These are phyloP conservation scores for Okapia johnstoni DNA, from an alignment of 2,113 vertebrate genomes.

Conservation along the genomic window DNA sequence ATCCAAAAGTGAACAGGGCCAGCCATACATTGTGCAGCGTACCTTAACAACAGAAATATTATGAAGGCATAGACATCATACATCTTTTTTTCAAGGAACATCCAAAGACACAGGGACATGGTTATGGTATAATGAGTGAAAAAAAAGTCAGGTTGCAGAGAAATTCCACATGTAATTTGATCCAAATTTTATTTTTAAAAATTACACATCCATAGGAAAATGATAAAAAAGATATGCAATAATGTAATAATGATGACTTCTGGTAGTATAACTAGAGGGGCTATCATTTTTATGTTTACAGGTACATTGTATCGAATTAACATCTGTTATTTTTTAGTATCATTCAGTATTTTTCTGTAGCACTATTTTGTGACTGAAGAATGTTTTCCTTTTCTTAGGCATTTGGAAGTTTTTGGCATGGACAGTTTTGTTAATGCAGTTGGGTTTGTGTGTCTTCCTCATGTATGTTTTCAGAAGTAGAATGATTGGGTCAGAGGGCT, in stretches of 20 bases:
- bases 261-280: background rate
- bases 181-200: constrained; percentile 6
- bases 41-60: background rate
- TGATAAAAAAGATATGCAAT: background rate
- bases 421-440: background rate
- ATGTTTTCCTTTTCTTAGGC: background rate
- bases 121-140: background rate
- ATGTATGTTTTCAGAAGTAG: background rate
- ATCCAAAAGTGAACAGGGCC: background rate
- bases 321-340: background rate
- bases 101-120: background rate
- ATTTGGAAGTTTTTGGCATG: background rate
- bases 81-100: background rate
- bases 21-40: background rate
- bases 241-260: background rate
- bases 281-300: background rate
- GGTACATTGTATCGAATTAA: background rate
- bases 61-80: background rate
- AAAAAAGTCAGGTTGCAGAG: background rate
- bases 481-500: background rate
- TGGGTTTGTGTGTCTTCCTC: constrained; percentile 25
- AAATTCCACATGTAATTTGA: background rate
- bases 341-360: background rate
- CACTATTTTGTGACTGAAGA: background rate
- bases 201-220: background rate